Base-by-base conservation (phyloP, 2,113 vertebrate genomes). In the Oreotrochilus melanogaster region DNA sequence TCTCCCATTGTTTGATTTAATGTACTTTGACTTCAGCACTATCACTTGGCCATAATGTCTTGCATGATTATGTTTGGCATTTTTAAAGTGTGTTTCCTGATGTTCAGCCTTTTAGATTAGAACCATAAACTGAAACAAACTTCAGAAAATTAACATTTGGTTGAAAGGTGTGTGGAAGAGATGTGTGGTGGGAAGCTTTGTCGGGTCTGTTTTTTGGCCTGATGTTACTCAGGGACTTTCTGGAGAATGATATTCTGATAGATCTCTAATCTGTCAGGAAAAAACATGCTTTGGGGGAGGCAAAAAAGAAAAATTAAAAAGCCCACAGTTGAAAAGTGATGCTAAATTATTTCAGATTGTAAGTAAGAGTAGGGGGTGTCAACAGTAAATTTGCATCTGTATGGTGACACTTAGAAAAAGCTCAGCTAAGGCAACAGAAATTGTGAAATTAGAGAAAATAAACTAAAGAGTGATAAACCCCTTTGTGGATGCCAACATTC, bases 401-500 rank as follows among this genome's bases (percentile, higher is more conserved):
- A 56, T 74, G 42, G 35, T 88, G 82, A 70, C 56, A 65, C 69
- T 87, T 74, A 61, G 70, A 65, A 84, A 84, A 93, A 85, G 19
- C 74, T 81, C 23, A 24, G 10, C 42, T 62, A 42, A 92, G 65
- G 61, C 71, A 86, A 72, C 33, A 24, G 11, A 9, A 75, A 74
- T 60, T 79, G 31, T 60, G 62, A 75, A 86, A 83, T 86, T 72
- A 79, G 78, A 92, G 85, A 87, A 69, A 10, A 42, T 58, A 88
- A 88, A 71, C 7, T 56, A 66, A 86, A 91, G 51, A 88, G 86
- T 88, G 72, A 82, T 54, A 88, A 91, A 71, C 61, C 43, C 79
- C 57, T 79, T 88, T 86, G 75, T 79, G 80, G 53, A 79, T 72
- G 75, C 51, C 66, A 58, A 65, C 18, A 54, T 58, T 90, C 51